Evolutionary conservation across 2,797 vertebrate genomes (phyloP).

Genomic region (Setipinna tenuifilis): DNA sequence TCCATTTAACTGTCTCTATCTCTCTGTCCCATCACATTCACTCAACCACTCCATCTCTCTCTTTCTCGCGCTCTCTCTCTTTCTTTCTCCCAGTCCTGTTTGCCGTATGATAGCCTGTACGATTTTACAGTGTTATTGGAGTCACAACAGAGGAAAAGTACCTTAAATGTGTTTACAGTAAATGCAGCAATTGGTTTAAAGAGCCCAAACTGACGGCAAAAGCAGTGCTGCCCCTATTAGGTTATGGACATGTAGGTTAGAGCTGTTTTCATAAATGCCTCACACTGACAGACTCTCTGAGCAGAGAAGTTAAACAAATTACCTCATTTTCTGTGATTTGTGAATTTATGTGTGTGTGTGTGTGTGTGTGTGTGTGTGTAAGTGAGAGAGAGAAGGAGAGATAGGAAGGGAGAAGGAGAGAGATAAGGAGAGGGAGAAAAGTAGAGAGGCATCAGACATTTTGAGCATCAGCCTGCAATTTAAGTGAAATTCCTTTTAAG

Average conservation of each 20-base stretch:
- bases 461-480: constrained; percentile 10
- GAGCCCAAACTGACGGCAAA: not conserved
- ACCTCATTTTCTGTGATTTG: constrained; percentile 17
- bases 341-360: not conserved
- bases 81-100: not conserved
- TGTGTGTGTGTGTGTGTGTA: not conserved
- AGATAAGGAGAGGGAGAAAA: not conserved
- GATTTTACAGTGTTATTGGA: not conserved
- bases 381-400: not conserved
- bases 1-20: constrained; percentile 21
- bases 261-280: constrained; percentile 27
- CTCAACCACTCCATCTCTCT: not conserved
- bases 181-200: not conserved
- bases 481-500: constrained; percentile 26
- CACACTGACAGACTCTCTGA: not conserved
- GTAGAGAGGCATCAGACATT: constrained; percentile 12
- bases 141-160: not conserved
- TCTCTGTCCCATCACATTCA: not conserved
- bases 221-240: constrained; percentile 25
- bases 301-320: constrained; percentile 21
- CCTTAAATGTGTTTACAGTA: not conserved
- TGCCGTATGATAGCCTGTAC: not conserved
- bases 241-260: not conserved
- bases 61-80: not conserved
- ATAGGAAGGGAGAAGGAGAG: not conserved